These are phyloP conservation scores for Pangasius krempfi DNA, from an alignment of 2,797 vertebrate genomes.

Conservation along the genomic window DNA sequence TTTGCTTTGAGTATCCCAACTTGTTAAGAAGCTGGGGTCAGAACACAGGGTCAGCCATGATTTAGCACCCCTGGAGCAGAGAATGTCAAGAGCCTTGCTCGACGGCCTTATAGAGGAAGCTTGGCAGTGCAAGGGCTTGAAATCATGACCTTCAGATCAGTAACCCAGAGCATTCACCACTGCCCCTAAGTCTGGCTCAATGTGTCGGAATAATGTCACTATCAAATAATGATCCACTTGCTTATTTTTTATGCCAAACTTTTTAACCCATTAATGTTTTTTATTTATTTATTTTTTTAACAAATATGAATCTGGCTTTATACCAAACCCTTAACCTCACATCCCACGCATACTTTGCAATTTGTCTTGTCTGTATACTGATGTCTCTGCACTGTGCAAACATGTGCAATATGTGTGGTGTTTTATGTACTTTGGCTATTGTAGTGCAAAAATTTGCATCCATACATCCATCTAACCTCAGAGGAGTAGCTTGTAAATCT, in stretches of 20 bases:
- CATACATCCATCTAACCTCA: not conserved
- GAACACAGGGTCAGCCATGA: not conserved
- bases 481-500: not conserved
- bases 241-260: not conserved
- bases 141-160: not conserved
- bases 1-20: not conserved
- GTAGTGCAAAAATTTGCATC: not conserved
- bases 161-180: not conserved
- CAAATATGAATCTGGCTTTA: not conserved
- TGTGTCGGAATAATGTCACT: not conserved
- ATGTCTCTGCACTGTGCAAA: not conserved
- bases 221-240: not conserved
- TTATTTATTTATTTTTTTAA: not conserved
- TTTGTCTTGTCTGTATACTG: not conserved
- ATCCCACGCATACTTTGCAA: not conserved
- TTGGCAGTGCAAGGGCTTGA: not conserved
- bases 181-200: not conserved
- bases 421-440: conserved; percentile 11
- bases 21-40: not conserved
- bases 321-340: not conserved
- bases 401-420: not conserved
- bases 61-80: not conserved
- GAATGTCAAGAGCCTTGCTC: not conserved
- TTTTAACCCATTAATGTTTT: not conserved
- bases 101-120: not conserved